Conservation (phyloP, 2,797 vertebrate genomes). For the Cercopithecus mitis region DNA sequence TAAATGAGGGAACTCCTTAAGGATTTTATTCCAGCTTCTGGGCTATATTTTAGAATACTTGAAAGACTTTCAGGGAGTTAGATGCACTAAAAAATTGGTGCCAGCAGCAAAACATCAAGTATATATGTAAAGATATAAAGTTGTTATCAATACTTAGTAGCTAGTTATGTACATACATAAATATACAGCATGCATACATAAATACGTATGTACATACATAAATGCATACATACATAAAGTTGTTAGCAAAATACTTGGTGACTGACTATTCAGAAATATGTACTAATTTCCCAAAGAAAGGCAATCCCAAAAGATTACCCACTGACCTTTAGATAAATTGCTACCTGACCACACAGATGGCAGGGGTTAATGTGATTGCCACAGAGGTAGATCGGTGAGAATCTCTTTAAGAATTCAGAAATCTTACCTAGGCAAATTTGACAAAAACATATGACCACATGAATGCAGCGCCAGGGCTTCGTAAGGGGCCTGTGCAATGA, state of each 20-base stretch:
- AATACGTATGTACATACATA: neutral
- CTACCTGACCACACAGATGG: neutral
- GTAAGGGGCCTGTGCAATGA: too few species aligned
- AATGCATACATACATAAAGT: neutral
- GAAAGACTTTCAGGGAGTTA: neutral
- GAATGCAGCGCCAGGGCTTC: neutral
- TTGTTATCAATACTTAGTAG: neutral
- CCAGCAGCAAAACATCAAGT: neutral
- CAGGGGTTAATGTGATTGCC: neutral
- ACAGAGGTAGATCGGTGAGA: neutral
- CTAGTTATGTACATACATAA: neutral
- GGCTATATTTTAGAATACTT: neutral
- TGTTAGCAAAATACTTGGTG: neutral
- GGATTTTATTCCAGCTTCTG: conserved; percentile 2
- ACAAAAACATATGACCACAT: neutral
- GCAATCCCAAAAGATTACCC: neutral
- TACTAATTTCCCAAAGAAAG: conserved; percentile 24
- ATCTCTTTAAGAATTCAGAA: neutral
- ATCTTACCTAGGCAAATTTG: neutral
- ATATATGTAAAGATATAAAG: neutral
- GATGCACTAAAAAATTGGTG: neutral
- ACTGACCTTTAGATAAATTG: conserved; percentile 11
- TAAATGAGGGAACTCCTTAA: conserved; percentile 1
- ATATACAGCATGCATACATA: neutral
- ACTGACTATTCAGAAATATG: neutral